Evolutionary conservation across 1,140 invertebrate genomes (phyloP), one percentile per base, ranked within the genome.

Genomic region (Aphelenchoides besseyi): DNA sequence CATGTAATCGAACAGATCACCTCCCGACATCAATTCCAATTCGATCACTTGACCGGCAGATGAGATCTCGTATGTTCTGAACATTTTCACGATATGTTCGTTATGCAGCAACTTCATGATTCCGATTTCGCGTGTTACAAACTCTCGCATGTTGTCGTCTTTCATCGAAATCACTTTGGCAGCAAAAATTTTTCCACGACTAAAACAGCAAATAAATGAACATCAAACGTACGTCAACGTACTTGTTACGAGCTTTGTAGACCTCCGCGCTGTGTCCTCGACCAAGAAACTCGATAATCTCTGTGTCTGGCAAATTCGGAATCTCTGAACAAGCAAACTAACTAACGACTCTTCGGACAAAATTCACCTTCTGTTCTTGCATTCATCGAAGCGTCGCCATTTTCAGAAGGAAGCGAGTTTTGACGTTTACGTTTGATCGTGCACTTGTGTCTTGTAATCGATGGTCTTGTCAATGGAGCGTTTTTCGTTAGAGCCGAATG

Each of bases 1-100:
- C 63, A 66, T 66, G 63, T 66, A 66, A 8, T 66, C 63, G 30
- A 66, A 66, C n/a, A 66, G 32, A 30, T 66, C 63, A n/a, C 63
- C 63, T 23, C 16, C 26, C 12, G 63, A 37, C 16, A 66, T 32
- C 16, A 18, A 53, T 53, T 66, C 63, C 63, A 66, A 2, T 32
- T 66, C 63, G 3, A 66, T 66, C 12, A 66, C 36, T 66, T 66
- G 63, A 1, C 63, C 32, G 3, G 36, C 32, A 36, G n/a, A n/a
- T 23, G 16, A 12, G 2, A 33, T 16, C 3, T 35, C 26, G 32
- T 66, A 66, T n/a, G 63, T 66, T 53, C 36, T 66, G 3, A 32
- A 66, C 63, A 66, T 66, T 33, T 66, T 66, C 1, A 66, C 63
- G 3, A 66, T 66, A 32, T 66, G 63, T 2, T 66, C 63, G 36